Base-by-base conservation (phyloP, 2,797 vertebrate genomes). In the Myiothlypis chrysogaster region DNA sequence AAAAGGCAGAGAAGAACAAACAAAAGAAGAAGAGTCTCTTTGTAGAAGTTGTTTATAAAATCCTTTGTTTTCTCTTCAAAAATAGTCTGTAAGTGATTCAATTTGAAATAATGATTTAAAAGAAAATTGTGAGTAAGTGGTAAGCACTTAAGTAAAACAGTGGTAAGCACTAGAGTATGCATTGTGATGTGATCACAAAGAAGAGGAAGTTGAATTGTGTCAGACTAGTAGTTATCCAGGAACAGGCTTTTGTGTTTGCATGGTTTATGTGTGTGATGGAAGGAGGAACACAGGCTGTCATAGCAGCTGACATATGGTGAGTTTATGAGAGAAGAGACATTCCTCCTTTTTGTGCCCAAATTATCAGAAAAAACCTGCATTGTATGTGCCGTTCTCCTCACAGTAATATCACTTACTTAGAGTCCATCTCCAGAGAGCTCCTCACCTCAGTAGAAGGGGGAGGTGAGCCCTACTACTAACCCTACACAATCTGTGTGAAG, bases 361-460 rank as follows among this genome's bases (percentile, higher is more conserved):
- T 59, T 80, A 70, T 43, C 24, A 46, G 68, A 52, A 83, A 69
- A 55, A 68, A 6, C 11, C 18, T 20, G 53, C 17, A 63, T 65
- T 35, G 35, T 12, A 4, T 19, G 14, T 47, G 6, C 28, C 28
- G 5, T 39, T 66, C n/a, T 77, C 20, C 44, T 71, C 30, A 28
- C 17, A 63, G 27, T 14, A 55, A 59, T 10, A 15, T 50, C 47
- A 34, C 1, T 0, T 25, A 34, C 9, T 28, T 6, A 19, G 27
- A 25, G 24, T 22, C 32, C n/a, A 8, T 41, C 37, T 41, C 25
- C 57, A 61, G 34, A 82, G 32, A 34, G 25, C 14, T 50, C 19
- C 21, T 69, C 17, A 7, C 12, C 24, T 53, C 0, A 0, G 6
- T 55, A 13, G 17, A 30, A 28, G 39, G 12, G 18, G 5, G 17